Evolutionary conservation across 2,888 invertebrate genomes (phyloP).

Genomic region (Crossocerus cetratus): DNA sequence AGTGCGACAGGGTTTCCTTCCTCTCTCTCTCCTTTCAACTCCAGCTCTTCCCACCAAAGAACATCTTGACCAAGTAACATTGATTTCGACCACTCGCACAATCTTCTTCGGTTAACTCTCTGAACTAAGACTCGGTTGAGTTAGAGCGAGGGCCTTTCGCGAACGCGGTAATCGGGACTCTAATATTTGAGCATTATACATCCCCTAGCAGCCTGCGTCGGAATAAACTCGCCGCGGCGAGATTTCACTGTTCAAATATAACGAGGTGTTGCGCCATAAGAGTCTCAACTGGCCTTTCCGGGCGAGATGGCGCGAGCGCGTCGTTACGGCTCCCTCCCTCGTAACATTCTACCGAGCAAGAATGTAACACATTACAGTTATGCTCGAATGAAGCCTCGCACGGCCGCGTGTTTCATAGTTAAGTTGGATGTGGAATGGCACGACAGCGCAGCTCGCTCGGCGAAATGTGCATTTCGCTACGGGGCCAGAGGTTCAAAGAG

Average conservation of each 20-base stretch:
- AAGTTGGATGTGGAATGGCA: too few species aligned
- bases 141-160: too few species aligned
- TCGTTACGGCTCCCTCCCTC: too few species aligned
- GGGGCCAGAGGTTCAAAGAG: not conserved
- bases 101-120: too few species aligned
- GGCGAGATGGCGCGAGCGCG: conserved; percentile 33
- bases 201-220: too few species aligned
- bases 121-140: too few species aligned
- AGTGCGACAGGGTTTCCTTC: conserved; percentile 6
- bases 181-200: too few species aligned
- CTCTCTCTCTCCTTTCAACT: conserved; percentile 2
- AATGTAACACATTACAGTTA: conserved; percentile 14
- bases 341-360: not conserved
- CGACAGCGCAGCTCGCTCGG: not conserved
- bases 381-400: conserved; percentile 26
- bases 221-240: too few species aligned
- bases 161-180: too few species aligned
- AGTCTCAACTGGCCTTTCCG: conserved; percentile 37
- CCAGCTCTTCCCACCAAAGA: conserved; percentile 20
- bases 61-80: conserved; percentile 39
- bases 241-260: too few species aligned
- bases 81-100: conserved; percentile 17
- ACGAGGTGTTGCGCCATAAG: not conserved
- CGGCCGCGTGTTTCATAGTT: conserved; percentile 2
- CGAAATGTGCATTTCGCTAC: conserved; percentile 7